These are phyloP conservation scores for Seriola quinqueradiata DNA, from an alignment of 2,113 vertebrate genomes.

Conservation along the genomic window DNA sequence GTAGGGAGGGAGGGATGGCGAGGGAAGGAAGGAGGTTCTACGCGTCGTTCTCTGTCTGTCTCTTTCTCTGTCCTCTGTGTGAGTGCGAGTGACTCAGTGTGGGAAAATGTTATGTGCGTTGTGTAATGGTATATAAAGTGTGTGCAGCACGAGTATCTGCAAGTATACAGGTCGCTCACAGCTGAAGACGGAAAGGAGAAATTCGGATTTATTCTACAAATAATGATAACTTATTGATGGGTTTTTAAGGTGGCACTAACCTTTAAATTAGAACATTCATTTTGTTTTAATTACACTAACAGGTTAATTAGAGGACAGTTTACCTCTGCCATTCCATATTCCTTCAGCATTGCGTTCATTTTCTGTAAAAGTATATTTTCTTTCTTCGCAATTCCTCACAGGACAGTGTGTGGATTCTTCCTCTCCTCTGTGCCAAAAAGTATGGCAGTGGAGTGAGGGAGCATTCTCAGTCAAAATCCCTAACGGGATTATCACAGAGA, in stretches of 20 bases:
- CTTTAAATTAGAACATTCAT: conserved; percentile 18
- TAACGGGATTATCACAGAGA: conserved; percentile 74
- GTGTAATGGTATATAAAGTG: conserved; percentile 27
- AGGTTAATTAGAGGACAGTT: conserved; percentile 6
- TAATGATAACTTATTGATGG: not conserved
- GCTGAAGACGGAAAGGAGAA: not conserved
- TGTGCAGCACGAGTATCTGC: conserved; percentile 17
- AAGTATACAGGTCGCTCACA: conserved; percentile 3
- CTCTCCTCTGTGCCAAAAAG: conserved; percentile 44
- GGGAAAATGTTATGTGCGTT: conserved; percentile 51
- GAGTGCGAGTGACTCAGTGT: conserved; percentile 51
- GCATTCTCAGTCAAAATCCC: conserved; percentile 65
- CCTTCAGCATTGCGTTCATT: not conserved
- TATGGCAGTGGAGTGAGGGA: conserved; percentile 48
- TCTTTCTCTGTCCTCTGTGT: conserved; percentile 70
- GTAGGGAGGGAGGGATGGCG: conserved; percentile 53
- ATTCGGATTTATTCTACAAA: conserved; percentile 23
- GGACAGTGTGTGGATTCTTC: conserved; percentile 35
- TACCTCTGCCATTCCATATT: not conserved
- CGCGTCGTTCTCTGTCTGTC: conserved; percentile 64
- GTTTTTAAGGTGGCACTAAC: not conserved
- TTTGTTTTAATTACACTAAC: conserved; percentile 20
- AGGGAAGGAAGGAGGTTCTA: conserved; percentile 46
- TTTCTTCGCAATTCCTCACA: not conserved
- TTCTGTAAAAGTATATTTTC: not conserved